A percentile compares a stretch with the other conserved stretches of the same genome.
phyloP scores from a whole-genome alignment of 2,888 invertebrate genomes.

The Caenorhabditis japonica region DNA sequence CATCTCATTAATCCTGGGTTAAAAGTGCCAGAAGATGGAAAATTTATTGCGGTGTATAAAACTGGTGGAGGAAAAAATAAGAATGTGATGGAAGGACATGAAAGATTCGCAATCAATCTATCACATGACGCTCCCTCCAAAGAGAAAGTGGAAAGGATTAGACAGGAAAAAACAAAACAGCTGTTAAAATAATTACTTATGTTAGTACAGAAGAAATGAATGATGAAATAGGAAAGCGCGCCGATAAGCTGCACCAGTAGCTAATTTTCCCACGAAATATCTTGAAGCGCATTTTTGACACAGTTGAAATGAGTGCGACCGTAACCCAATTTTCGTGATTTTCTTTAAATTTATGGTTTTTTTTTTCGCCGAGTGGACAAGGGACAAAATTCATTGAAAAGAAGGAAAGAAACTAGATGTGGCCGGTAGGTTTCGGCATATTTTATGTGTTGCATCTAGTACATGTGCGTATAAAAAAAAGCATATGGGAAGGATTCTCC shows the following conservation, averaged over 20 bases:
- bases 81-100: background rate
- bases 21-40: background rate
- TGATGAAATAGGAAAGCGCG: background rate
- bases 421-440: conserved; percentile 21
- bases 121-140: conserved; percentile 19
- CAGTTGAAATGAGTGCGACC: too few relatives aligned
- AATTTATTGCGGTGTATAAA: conserved; percentile 31
- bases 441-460: conserved; percentile 31
- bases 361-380: conserved; percentile 5
- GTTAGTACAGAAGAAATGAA: background rate
- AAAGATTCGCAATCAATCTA: conserved; percentile 13
- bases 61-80: background rate
- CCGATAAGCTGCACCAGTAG: too few relatives aligned
- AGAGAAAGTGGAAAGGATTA: background rate
- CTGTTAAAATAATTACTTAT: conserved; percentile 9
- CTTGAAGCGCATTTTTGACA: too few relatives aligned
- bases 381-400: background rate
- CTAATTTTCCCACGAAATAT: too few relatives aligned
- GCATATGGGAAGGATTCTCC: too few relatives aligned
- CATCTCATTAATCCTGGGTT: too few relatives aligned
- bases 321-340: too few relatives aligned
- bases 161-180: conserved; percentile 22
- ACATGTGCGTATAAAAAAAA: conserved; percentile 7
- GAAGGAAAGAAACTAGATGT: conserved; percentile 22
- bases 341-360: too few relatives aligned